Conservation (phyloP, 2,888 invertebrate species). For the Drosophila lutescens region DNA sequence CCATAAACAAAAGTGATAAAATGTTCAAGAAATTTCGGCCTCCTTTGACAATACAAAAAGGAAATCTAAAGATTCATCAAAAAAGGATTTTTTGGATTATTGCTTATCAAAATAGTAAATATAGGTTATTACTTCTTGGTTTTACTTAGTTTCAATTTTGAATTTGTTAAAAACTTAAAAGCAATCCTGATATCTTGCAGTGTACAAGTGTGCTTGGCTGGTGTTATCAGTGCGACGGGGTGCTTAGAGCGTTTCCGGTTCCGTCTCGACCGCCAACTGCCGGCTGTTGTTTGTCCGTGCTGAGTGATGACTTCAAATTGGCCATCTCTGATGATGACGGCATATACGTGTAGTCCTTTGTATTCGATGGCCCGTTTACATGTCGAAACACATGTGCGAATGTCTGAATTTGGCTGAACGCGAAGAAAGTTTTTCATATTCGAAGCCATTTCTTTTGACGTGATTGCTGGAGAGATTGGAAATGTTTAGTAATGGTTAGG, state of each 20-base stretch:
- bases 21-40: neutral
- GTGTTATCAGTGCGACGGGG: constrained; percentile 34
- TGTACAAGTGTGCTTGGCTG: constrained; percentile 25
- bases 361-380: constrained; percentile 47
- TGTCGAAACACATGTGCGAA: constrained; percentile 58
- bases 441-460: constrained; percentile 19
- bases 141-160: neutral
- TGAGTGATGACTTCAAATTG: constrained; percentile 79
- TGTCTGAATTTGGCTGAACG: constrained; percentile 21
- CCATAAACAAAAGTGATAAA: neutral
- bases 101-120: neutral
- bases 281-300: constrained; percentile 67
- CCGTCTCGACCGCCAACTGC: constrained; percentile 24
- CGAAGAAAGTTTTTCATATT: constrained; percentile 12
- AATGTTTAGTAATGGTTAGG: no score
- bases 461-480: neutral
- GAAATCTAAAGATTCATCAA: no score
- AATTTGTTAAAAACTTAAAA: neutral
- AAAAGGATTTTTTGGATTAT: no score
- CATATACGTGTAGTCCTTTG: constrained; percentile 49
- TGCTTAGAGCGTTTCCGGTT: constrained; percentile 31
- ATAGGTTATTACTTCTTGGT: neutral
- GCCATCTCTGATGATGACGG: constrained; percentile 66
- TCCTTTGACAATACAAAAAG: neutral
- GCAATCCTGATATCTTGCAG: neutral